Evolutionary conservation across 1,140 invertebrate species (phyloP), one percentile per base, ranked within the genome.

Genomic region (Mamestra configurata): DNA sequence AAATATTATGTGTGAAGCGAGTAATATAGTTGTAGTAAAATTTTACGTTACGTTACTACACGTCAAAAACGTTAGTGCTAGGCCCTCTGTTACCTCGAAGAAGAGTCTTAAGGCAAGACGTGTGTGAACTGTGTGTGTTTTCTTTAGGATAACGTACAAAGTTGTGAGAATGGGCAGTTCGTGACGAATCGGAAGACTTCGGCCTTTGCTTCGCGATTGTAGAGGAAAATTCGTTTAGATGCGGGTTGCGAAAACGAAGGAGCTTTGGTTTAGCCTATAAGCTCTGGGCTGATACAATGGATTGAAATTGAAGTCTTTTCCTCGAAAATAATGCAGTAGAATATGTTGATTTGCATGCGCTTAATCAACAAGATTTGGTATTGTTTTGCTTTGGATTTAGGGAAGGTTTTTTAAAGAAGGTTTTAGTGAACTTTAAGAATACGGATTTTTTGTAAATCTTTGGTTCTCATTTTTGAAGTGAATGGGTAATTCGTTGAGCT

Each of bases 191-290:
- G 40, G 46, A 7, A 53, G 24, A n/a, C 13, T 20, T 20, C 43
- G 40, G 64, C 79, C 76, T 83, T 49, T 80, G 81, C 77, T 70
- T 43, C 46, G 51, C 22, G 37, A 49, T 68, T 68, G 57, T 80
- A 64, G 73, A 59, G 72, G 55, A 61, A 76, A 61, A 61, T 76
- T 76, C 73, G 73, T 76, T 76, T 76, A 76, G 55, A 61, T 76
- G 57, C 71, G 46, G 71, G 71, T 76, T 76, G 37, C 24, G 55
- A 76, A 76, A 76, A 76, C 57, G 55, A 20, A 15, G 55, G 43
- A 40, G 73, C 57, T 76, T 76, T 64, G 24, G 43, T 76, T 61
- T 61, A 76, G 73, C 57, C 72, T 75, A 59, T 64, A 76, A 76
- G 73, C 73, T 76, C 24, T 64, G 73, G 57, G 53, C 51, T 76